phyloP scores from a whole-genome alignment of 2,797 vertebrate genomes.

The Peromyscus melanophrys region DNA sequence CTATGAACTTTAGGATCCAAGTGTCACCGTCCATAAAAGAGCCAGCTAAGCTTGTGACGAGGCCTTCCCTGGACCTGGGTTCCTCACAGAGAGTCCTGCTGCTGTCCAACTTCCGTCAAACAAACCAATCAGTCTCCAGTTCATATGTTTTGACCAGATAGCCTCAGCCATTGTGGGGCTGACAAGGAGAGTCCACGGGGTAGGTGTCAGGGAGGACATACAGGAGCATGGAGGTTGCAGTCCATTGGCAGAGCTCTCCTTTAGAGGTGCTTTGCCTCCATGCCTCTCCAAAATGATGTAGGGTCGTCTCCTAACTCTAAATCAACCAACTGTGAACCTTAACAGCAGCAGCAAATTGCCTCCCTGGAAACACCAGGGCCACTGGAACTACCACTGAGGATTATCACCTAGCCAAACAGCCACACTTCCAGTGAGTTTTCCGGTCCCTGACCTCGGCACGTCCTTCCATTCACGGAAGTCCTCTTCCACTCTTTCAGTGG shows the following conservation, averaged over 20 bases:
- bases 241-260: background rate
- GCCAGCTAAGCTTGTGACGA: background rate
- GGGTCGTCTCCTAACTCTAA: rapidly evolving
- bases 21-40: background rate
- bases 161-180: too few relatives aligned
- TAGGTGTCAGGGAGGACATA: rapidly evolving
- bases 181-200: background rate
- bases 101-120: background rate
- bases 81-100: too few relatives aligned
- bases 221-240: too few relatives aligned
- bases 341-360: too few relatives aligned
- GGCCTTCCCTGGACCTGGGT: background rate
- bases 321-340: background rate
- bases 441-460: background rate
- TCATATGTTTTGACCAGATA: rapidly evolving
- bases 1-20: background rate
- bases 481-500: background rate
- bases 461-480: background rate
- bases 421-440: background rate
- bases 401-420: background rate
- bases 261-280: background rate
- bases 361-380: too few relatives aligned
- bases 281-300: background rate
- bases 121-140: background rate
- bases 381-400: background rate